Evolutionary conservation across 2,797 vertebrate species (phyloP).

Genomic region (Esox masquinongy): DNA sequence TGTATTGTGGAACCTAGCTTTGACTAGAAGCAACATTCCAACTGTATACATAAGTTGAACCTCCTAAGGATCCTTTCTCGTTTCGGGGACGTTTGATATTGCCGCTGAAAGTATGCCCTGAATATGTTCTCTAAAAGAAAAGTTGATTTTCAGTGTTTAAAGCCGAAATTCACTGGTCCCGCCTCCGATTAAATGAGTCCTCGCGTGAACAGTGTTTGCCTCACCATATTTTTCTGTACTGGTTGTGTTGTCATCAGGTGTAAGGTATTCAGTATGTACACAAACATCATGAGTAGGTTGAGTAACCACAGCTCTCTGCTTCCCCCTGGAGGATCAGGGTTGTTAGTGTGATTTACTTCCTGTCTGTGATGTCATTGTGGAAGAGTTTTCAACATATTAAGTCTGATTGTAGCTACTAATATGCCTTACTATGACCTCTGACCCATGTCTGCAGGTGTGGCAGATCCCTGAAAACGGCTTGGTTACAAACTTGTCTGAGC

Average conservation of each 20-base stretch:
- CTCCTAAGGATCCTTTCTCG: conserved; percentile 28
- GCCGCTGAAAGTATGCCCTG: conserved; percentile 7
- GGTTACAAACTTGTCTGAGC: conserved; percentile 84
- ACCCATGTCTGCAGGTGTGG: conserved; percentile 83
- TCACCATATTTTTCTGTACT: not conserved
- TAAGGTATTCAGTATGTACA: no score
- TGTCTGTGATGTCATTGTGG: not conserved
- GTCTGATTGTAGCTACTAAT: no score
- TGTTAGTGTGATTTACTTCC: conserved; percentile 30
- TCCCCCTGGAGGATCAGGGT: not conserved
- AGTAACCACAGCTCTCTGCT: no score
- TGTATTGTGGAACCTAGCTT: no score
- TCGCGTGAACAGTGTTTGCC: no score
- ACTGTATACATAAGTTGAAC: conserved; percentile 30
- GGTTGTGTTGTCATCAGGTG: not conserved
- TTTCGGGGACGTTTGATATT: conserved; percentile 18
- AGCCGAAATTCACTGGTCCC: no score
- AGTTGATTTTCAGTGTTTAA: conserved; percentile 22
- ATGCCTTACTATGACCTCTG: not conserved
- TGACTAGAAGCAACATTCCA: conserved; percentile 31
- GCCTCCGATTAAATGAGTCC: no score
- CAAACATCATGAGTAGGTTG: not conserved
- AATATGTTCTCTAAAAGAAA: conserved; percentile 9
- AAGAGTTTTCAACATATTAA: not conserved
- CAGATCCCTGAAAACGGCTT: conserved; percentile 96